Conservation (phyloP, 1,140 invertebrate genomes). For the Tenebrio molitor region DNA sequence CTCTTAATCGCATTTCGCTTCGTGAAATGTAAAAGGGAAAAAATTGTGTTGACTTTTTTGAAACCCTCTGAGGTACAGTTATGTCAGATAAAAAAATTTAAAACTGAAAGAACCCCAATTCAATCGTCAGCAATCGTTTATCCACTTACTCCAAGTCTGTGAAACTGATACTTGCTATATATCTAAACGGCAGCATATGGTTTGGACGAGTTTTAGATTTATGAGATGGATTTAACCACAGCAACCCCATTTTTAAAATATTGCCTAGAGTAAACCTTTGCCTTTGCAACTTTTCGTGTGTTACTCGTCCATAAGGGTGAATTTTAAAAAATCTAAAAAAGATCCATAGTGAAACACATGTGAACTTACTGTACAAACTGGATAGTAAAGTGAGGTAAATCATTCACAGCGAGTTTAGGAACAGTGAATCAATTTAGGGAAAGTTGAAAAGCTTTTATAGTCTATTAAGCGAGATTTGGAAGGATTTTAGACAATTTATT, state of each 20-base stretch:
- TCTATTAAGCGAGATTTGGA: conserved; percentile 13
- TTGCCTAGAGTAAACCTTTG: conserved; percentile 8
- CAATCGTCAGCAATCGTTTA: conserved; percentile 29
- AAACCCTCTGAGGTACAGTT: too few relatives aligned
- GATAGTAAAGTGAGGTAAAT: conserved; percentile 37
- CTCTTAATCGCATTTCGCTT: too few relatives aligned
- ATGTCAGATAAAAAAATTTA: too few relatives aligned
- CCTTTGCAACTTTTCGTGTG: conserved; percentile 23
- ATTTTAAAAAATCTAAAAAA: conserved; percentile 1
- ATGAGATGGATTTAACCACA: conserved; percentile 43
- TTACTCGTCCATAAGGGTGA: conserved; percentile 29
- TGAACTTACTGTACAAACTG: not conserved
- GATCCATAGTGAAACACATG: conserved; percentile 3
- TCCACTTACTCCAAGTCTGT: conserved; percentile 24
- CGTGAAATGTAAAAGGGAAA: too few relatives aligned
- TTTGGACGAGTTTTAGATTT: conserved; percentile 41
- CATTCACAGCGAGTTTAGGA: conserved; percentile 21
- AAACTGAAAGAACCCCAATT: too few relatives aligned
- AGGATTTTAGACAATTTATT: conserved; percentile 11
- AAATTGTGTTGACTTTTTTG: too few relatives aligned
- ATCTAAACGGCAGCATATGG: conserved; percentile 41
- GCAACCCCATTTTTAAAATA: conserved; percentile 46
- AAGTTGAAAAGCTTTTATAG: conserved; percentile 27
- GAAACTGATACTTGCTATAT: conserved; percentile 40
- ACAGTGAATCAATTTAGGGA: conserved; percentile 36